Evolutionary conservation across 2,888 invertebrate genomes (phyloP), one percentile per base, ranked within the genome.

Genomic region (Thymelicus acteon): DNA sequence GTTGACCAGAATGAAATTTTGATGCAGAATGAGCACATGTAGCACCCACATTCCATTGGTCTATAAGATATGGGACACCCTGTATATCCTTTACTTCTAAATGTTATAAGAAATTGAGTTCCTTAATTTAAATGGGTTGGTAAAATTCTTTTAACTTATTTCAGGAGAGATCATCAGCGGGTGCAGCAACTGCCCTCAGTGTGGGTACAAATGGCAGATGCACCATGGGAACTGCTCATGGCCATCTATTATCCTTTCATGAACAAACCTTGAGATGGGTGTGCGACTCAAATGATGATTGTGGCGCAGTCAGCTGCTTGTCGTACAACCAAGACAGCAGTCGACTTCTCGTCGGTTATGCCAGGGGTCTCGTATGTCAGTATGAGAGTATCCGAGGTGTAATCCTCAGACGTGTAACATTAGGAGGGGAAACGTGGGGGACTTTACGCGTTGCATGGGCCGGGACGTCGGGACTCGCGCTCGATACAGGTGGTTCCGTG

Each of bases 401-500:
- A 40, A 84, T 92, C 72, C 80, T 93, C n/a, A 81, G 93, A 72
- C 83, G 88, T 13, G 93, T 89, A 76, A 95, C 89, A 74, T 89
- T 93, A 4, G 94, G 93, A 3, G 93, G 94, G 31, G 93, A 93
- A 73, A 86, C 88, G 73, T 94, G 94, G 94, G 94, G 94, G 0
- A 89, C 87, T 6, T 80, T 94, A 62, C 81, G 88, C 48, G 91
- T 93, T 2, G 88, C 90, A 0, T 94, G 94, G 94, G 93, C 93
- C 1, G 94, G 92, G 4, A 84, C 88, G 0, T 90, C 92, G 0
- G 93, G 91, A 1, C 81, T 93, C 10, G 90, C 91, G 0, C 97
- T 98, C 24, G 99, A 99, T 83, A 97, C 97, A 61, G 98, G 98
- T 2, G 99, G 99, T 0, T 99, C 98, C 0, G 99, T 99, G 1